A percentile compares a stretch with the other conserved stretches of the same genome.
These are phyloP conservation scores for Amphiura filiformis DNA, from an alignment of 35 echinoderm and acorn worm species.

Conservation along the genomic window DNA sequence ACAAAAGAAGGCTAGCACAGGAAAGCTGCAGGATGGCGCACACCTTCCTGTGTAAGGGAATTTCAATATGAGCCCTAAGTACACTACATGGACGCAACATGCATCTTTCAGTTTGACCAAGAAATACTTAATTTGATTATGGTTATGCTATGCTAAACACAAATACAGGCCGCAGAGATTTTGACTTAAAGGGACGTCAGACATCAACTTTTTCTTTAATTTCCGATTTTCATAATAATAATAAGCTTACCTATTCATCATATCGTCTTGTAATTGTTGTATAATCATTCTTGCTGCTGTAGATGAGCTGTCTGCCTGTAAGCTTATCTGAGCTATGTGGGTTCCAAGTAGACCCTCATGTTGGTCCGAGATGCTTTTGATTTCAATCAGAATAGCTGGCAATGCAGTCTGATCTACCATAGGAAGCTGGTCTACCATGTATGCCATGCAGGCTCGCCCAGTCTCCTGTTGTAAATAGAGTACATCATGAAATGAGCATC, in stretches of 20 bases:
- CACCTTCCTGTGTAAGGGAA: too few species aligned
- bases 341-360: constrained; percentile 71
- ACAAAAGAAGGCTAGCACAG: too few species aligned
- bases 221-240: too few species aligned
- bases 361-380: constrained; percentile 94
- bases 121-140: too few species aligned
- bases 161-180: too few species aligned
- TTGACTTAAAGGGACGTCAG: too few species aligned
- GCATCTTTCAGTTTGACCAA: too few species aligned
- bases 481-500: background rate
- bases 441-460: constrained; percentile 74
- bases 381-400: constrained; percentile 89
- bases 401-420: constrained; percentile 79
- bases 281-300: constrained; percentile 97
- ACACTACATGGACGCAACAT: too few species aligned
- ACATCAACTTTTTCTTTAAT: too few species aligned
- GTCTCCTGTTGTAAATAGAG: constrained; percentile 62
- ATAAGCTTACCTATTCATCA: constrained; percentile 60
- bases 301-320: constrained; percentile 80
- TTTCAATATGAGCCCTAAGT: too few species aligned
- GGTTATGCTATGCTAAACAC: too few species aligned
- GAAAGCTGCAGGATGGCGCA: too few species aligned
- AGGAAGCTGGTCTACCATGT: constrained; percentile 77
- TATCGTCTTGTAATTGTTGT: constrained; percentile 83
- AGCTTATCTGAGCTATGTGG: constrained; percentile 64